Conservation (phyloP, 2,113 vertebrate genomes). For the Geothlypis trichas region DNA sequence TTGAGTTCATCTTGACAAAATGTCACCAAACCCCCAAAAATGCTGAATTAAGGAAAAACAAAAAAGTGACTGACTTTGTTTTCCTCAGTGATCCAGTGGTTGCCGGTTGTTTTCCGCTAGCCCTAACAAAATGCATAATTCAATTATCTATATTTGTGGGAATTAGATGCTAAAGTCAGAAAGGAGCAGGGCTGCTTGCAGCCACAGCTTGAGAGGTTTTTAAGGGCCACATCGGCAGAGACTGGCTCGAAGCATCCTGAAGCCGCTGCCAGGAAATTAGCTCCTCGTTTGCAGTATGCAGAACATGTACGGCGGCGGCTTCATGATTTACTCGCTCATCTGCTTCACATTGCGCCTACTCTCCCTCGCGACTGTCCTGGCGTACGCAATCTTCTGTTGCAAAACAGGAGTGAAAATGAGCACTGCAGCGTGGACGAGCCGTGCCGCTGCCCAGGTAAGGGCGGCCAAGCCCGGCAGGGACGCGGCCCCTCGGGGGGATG, state of each 20-base stretch:
- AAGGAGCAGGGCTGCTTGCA: neutral
- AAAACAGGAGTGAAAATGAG: conserved; percentile 35
- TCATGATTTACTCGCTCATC: conserved; percentile 29
- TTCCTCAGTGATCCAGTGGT: neutral
- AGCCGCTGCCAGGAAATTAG: conserved; percentile 15
- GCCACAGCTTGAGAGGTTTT: neutral
- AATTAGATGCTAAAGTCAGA: neutral
- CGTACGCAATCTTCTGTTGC: neutral
- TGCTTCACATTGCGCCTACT: conserved; percentile 2
- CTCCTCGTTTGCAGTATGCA: conserved; percentile 26
- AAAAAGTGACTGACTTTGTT: neutral
- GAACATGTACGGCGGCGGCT: neutral
- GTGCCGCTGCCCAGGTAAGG: conserved; percentile 1
- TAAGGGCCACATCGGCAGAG: neutral
- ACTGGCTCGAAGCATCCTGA: neutral
- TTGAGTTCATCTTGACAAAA: neutral
- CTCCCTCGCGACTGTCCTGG: neutral
- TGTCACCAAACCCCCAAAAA: neutral
- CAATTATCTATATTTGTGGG: neutral
- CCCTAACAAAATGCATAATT: neutral
- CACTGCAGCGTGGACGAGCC: neutral
- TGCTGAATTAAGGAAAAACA: neutral
- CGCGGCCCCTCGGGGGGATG: accelerated
- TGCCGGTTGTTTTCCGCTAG: neutral
- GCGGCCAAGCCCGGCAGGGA: neutral